These are phyloP conservation scores for Papilio protenor DNA, from an alignment of 2,888 invertebrate species.

Conservation along the genomic window DNA sequence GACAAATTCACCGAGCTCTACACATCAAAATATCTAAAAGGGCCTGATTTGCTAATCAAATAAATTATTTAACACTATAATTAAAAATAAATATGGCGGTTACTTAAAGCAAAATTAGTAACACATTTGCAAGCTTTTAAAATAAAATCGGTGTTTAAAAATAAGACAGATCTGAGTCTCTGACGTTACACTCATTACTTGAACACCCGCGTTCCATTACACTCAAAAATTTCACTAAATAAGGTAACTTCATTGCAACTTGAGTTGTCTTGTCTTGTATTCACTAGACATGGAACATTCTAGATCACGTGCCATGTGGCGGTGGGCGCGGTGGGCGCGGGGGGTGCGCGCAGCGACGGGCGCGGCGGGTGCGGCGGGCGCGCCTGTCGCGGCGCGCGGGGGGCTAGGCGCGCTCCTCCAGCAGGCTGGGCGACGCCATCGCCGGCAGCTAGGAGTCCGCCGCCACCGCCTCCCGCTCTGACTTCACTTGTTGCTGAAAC, in stretches of 20 bases:
- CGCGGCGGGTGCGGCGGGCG: neutral
- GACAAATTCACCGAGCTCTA: neutral
- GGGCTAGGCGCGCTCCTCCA: conserved; percentile 40
- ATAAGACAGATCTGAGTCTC: conserved; percentile 2
- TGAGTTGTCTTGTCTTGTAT: neutral
- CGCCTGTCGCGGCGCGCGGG: neutral
- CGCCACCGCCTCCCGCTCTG: conserved; percentile 87
- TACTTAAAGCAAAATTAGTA: conserved; percentile 6
- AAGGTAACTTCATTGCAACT: neutral
- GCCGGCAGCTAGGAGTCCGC: conserved; percentile 78
- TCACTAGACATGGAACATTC: neutral
- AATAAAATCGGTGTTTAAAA: conserved; percentile 2
- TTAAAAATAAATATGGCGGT: conserved; percentile 17
- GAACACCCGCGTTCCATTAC: conserved; percentile 8
- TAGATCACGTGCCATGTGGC: neutral
- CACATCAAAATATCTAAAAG: conserved; percentile 11
- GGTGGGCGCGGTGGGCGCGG: neutral
- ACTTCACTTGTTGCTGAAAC: conserved; percentile 86
- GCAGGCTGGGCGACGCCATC: conserved; percentile 58
- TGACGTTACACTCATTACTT: neutral
- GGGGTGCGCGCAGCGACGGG: neutral
- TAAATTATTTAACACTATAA: conserved; percentile 20
- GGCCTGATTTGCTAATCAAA: conserved; percentile 32
- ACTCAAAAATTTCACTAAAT: conserved; percentile 5
- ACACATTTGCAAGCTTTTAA: conserved; percentile 5